A percentile compares a stretch with the other conserved stretches of the same genome.
Evolutionary conservation across 2,797 vertebrate genomes (phyloP).

Genomic region (Ctenopoma multispine): DNA sequence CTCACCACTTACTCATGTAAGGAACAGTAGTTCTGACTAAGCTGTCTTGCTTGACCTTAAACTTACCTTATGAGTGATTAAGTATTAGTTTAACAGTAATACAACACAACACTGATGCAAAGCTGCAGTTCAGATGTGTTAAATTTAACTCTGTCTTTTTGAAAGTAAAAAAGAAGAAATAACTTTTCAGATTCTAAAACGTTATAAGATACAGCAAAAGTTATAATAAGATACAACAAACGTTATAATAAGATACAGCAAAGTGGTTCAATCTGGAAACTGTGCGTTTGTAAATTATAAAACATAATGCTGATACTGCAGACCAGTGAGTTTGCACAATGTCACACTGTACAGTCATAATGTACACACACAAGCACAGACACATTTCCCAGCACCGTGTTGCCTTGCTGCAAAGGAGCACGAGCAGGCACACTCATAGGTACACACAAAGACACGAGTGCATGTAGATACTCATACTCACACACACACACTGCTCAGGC

Average conservation of each 20-base stretch:
- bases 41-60: conserved; percentile 30
- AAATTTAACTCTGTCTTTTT: background rate
- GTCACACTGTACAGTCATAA: conserved; percentile 54
- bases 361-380: conserved; percentile 18
- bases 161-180: no score
- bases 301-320: conserved; percentile 44
- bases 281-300: background rate
- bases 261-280: background rate
- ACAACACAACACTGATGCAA: conserved; percentile 24
- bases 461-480: conserved; percentile 5
- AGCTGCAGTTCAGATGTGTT: conserved; percentile 1
- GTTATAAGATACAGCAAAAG: no score
- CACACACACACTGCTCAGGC: conserved; percentile 21
- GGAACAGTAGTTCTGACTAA: conserved; percentile 48
- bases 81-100: conserved; percentile 35
- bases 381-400: conserved; percentile 58
- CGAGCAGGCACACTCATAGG: conserved; percentile 22
- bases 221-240: no score
- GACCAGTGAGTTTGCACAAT: conserved; percentile 28
- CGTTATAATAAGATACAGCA: no score
- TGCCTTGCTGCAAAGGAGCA: conserved; percentile 50
- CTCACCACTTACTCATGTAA: conserved; percentile 25
- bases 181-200: no score
- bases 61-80: conserved; percentile 65
- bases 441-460: conserved; percentile 2